A percentile compares a stretch with the other conserved stretches of the same genome.
phyloP scores from a whole-genome alignment of 1,140 invertebrate genomes.

The Mamestra configurata region DNA sequence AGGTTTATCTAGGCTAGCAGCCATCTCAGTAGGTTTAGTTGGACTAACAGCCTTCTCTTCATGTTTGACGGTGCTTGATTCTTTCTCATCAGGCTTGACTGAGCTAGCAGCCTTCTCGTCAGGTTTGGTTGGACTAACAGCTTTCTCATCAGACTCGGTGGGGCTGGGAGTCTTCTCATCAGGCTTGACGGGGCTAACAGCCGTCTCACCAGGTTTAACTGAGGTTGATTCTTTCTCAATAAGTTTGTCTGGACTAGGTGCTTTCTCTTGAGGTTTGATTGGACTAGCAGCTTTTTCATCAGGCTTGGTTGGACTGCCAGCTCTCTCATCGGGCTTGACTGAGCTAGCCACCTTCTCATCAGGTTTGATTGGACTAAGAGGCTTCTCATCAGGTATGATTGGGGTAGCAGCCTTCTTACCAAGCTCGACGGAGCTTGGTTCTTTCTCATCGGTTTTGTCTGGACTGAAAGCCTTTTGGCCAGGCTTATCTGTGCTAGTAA shows the following conservation, averaged over 20 bases:
- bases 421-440: background rate
- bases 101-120: background rate
- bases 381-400: background rate
- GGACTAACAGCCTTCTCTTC: background rate
- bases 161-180: background rate
- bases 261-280: background rate
- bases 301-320: background rate
- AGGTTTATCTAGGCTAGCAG: background rate
- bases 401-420: background rate
- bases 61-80: background rate
- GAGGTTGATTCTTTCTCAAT: background rate
- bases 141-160: background rate
- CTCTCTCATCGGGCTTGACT: background rate
- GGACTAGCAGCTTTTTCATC: constrained; percentile 21
- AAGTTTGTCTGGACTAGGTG: background rate
- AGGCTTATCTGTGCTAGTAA: background rate
- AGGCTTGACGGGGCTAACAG: background rate
- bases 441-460: background rate
- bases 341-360: background rate
- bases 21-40: background rate
- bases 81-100: background rate
- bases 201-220: background rate
- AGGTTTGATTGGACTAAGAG: background rate
- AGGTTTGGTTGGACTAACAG: background rate
- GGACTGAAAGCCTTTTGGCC: background rate